phyloP scores from a whole-genome alignment of 2,888 invertebrate genomes.

The Apodemia hepburni region DNA sequence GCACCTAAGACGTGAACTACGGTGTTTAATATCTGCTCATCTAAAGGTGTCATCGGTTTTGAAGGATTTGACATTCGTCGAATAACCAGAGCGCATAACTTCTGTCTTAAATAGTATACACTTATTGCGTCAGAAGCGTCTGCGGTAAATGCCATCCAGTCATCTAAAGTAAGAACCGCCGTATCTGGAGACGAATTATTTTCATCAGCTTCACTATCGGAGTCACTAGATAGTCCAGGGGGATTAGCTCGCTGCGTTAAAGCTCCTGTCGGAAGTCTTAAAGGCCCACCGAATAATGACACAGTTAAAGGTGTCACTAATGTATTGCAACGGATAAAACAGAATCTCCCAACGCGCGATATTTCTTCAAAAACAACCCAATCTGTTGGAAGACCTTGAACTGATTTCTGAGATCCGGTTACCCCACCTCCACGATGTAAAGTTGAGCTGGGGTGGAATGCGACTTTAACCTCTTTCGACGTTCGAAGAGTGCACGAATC shows the following conservation, averaged over 20 bases:
- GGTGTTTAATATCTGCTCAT: conserved; percentile 84
- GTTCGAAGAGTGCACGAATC: conserved; percentile 82
- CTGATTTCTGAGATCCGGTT: conserved; percentile 49
- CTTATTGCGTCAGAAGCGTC: conserved; percentile 84
- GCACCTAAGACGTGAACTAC: conserved; percentile 84
- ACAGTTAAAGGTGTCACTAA: conserved; percentile 90
- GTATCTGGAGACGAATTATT: conserved; percentile 55
- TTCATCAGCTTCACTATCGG: conserved; percentile 68
- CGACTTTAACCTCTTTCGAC: conserved; percentile 78
- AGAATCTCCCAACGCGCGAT: conserved; percentile 83
- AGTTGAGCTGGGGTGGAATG: conserved; percentile 82
- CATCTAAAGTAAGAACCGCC: conserved; percentile 82
- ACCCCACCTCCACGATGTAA: conserved; percentile 78
- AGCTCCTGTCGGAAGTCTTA: conserved; percentile 76
- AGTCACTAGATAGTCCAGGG: conserved; percentile 67
- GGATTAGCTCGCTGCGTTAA: conserved; percentile 66
- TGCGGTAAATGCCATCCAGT: conserved; percentile 87
- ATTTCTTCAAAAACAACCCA: conserved; percentile 95
- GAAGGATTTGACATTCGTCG: conserved; percentile 80
- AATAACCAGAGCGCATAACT: conserved; percentile 85
- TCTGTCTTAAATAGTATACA: conserved; percentile 85
- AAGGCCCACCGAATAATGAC: conserved; percentile 87
- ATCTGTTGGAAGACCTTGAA: conserved; percentile 82
- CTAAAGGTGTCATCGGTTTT: conserved; percentile 77
- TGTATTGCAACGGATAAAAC: conserved; percentile 89